Evolutionary conservation across 2,797 vertebrate genomes (phyloP), one percentile per base, ranked within the genome.

Genomic region (Onychomys torridus): DNA sequence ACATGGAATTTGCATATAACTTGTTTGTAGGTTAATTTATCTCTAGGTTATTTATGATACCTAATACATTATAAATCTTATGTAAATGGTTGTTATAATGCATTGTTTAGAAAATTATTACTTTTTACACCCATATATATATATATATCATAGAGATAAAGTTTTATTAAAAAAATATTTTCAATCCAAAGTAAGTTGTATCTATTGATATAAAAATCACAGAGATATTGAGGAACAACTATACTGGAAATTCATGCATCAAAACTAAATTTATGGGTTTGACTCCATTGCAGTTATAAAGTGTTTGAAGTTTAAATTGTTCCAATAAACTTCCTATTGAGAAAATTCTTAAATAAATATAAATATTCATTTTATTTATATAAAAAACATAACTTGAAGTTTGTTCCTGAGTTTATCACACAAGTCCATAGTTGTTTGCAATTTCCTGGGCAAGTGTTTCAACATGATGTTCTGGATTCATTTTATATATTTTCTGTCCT

Each of bases 281-380:
- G n/a, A 77, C 52, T 85, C 29, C 6, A 78, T 13, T 93, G 25
- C 2, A 93, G 79, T 61, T 90, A 85, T 25, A 87, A 86, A 6
- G 65, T 55, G 79, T 90, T 96, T 82, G 19, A 93, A 95, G 14
- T 17, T 88, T 78, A 89, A 91, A 86, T 85, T 90, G 32, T 65
- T 57, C 27, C 43, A 81, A 1, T 73, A 34, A 21, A 57, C 79
- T 73, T 4, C 7, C 6, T 52, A 52, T 67, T 85, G 43, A 85
- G 11, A 49, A 85, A 67, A 34, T 34, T 67, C 61, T 85, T 84
- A 63, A 32, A 19, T 63, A 63, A 34, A 85, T 85, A 49, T 85
- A 43, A 84, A 19, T 65, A 34, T 17, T 65, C 19, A 67, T 46
- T 67, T n/a, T 25, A 67, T 46, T 49, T 85, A 65, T 65, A 43